Percentiles rank a stretch among this genome's conserved stretches.
Evolutionary conservation across 2,797 vertebrate species (phyloP).

Genomic region (Coregonus sp.): DNA sequence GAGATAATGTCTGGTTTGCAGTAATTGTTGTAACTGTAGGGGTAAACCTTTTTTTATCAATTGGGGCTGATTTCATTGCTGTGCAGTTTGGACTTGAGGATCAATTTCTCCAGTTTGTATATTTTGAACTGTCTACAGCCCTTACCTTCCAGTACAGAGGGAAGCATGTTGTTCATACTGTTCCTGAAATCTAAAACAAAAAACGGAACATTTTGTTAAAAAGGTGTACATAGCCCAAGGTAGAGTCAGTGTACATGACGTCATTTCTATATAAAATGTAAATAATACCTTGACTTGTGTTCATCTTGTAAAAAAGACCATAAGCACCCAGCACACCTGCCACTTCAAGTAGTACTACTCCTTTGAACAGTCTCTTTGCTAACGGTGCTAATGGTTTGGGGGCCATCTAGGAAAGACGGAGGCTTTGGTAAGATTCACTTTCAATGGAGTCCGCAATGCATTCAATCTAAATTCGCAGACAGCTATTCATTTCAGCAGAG

Average conservation of each 20-base stretch:
- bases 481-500: too few relatives aligned
- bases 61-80: neutral
- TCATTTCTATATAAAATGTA: neutral
- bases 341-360: slow-evolving; percentile 62
- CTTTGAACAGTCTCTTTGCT: slow-evolving; percentile 62
- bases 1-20: neutral
- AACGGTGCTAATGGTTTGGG: slow-evolving; percentile 52
- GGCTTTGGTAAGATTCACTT: neutral
- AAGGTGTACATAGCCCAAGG: too few relatives aligned
- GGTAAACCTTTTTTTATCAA: too few relatives aligned
- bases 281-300: slow-evolving; percentile 65
- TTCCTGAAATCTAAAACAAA: slow-evolving; percentile 66
- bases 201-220: neutral
- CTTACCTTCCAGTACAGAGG: slow-evolving; percentile 70
- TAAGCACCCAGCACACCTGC: slow-evolving; percentile 65
- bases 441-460: neutral
- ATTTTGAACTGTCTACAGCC: neutral
- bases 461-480: neutral
- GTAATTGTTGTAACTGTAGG: neutral
- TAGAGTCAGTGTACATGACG: too few relatives aligned
- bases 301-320: slow-evolving; percentile 63
- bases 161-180: slow-evolving; percentile 63
- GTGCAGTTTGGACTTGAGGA: neutral
- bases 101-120: neutral
- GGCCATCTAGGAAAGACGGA: slow-evolving; percentile 53